Evolutionary conservation across 1,140 invertebrate species (phyloP).

Genomic region (Galendromus occidentalis): DNA sequence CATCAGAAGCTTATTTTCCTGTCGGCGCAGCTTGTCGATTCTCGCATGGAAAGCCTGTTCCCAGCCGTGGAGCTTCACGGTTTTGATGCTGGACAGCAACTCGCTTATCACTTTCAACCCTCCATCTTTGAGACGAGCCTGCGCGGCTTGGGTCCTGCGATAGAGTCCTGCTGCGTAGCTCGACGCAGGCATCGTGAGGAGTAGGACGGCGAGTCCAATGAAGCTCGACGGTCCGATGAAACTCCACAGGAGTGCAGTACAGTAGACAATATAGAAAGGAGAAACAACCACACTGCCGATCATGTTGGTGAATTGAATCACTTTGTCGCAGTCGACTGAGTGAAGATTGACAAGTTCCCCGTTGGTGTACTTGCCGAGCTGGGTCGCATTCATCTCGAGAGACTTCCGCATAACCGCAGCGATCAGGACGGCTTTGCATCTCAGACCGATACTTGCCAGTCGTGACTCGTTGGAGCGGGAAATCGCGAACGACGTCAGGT

Average conservation of each 20-base stretch:
- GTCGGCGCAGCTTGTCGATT: slow-evolving; percentile 23
- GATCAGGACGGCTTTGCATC: slow-evolving; percentile 21
- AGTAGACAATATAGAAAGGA: slow-evolving; percentile 67
- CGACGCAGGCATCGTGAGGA: slow-evolving; percentile 31
- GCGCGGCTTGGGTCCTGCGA: slow-evolving; percentile 20
- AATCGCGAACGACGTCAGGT: not conserved
- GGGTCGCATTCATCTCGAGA: slow-evolving; percentile 25
- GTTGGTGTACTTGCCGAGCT: slow-evolving; percentile 44
- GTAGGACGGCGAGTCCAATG: slow-evolving; percentile 29
- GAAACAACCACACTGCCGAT: slow-evolving; percentile 92
- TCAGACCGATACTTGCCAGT: not conserved
- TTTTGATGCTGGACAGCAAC: slow-evolving; percentile 81
- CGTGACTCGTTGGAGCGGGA: not conserved
- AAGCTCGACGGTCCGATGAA: slow-evolving; percentile 33
- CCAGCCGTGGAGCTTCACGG: slow-evolving; percentile 34
- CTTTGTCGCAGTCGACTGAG: slow-evolving; percentile 62
- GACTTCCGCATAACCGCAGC: slow-evolving; percentile 29
- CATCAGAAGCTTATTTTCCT: slow-evolving; percentile 31
- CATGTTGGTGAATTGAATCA: slow-evolving; percentile 68
- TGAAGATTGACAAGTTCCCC: slow-evolving; percentile 84
- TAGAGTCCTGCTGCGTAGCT: slow-evolving; percentile 27
- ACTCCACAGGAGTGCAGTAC: slow-evolving; percentile 72
- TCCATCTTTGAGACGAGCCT: slow-evolving; percentile 31
- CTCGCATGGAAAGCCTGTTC: slow-evolving; percentile 31
- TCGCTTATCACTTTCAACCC: slow-evolving; percentile 87